Conservation (phyloP, 2,888 invertebrate genomes). For the Rhimphoctona megacephalus region DNA sequence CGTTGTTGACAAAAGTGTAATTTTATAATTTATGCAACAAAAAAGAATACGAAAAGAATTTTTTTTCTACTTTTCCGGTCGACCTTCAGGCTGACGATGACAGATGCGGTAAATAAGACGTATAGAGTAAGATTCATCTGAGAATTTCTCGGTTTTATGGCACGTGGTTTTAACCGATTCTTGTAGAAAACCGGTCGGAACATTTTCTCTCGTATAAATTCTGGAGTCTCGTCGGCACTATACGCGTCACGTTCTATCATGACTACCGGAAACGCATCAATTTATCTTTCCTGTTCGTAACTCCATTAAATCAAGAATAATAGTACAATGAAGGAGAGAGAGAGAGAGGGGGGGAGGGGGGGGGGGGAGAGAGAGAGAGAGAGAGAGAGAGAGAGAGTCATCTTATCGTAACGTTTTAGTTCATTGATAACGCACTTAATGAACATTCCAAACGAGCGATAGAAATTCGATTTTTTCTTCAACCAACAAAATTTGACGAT, state of each 20-base stretch:
- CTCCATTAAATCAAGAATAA: slow-evolving; percentile 15
- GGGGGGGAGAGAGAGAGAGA: not conserved
- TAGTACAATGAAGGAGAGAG: not conserved
- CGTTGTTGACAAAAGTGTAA: not conserved
- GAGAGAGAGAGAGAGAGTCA: not conserved
- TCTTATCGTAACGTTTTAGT: slow-evolving; percentile 32
- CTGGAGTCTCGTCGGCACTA: slow-evolving; percentile 14
- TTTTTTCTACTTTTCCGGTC: slow-evolving; percentile 27
- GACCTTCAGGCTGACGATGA: slow-evolving; percentile 47
- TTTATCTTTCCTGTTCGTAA: slow-evolving; percentile 40
- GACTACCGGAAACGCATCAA: slow-evolving; percentile 56
- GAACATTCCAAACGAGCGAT: not conserved
- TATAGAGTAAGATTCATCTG: slow-evolving; percentile 26
- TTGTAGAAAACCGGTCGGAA: slow-evolving; percentile 49
- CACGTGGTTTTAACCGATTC: slow-evolving; percentile 48
- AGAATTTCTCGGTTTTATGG: slow-evolving; percentile 42
- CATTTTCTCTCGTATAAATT: slow-evolving; percentile 21
- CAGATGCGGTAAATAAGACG: slow-evolving; percentile 7
- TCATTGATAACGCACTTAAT: slow-evolving; percentile 1
- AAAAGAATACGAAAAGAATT: not conserved
- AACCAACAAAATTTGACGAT: not conserved
- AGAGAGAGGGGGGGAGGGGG: not conserved
- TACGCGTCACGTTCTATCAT: slow-evolving; percentile 25
- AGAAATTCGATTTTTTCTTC: not conserved
- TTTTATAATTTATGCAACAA: not conserved